phyloP scores from a whole-genome alignment of 2,888 invertebrate genomes.

The Zele albiditarsus region DNA sequence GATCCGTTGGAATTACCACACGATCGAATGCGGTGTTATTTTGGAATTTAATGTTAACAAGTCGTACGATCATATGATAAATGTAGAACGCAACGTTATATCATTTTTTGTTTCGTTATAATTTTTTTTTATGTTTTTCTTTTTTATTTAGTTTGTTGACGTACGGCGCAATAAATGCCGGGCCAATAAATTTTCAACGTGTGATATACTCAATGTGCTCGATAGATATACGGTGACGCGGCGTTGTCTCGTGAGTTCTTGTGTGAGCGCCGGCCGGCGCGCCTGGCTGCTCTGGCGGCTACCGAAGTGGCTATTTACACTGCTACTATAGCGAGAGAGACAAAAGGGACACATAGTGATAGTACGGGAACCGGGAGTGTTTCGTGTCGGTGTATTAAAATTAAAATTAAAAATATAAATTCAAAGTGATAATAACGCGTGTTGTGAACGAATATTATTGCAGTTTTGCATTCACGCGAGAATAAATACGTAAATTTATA shows the following conservation, averaged over 20 bases:
- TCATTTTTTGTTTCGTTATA: slow-evolving; percentile 53
- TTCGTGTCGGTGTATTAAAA: not conserved
- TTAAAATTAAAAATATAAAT: slow-evolving; percentile 6
- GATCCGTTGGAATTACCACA: slow-evolving; percentile 40
- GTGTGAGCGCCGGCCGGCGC: slow-evolving; percentile 23
- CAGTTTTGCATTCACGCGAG: not conserved
- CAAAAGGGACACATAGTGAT: not conserved
- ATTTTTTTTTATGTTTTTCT: slow-evolving; percentile 53
- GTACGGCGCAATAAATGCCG: not conserved
- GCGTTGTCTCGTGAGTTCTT: not conserved
- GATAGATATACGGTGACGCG: slow-evolving; percentile 27
- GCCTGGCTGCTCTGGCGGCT: not conserved
- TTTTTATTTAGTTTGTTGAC: slow-evolving; percentile 10
- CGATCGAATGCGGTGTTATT: slow-evolving; percentile 49
- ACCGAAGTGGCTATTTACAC: slow-evolving; percentile 7
- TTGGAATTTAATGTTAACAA: slow-evolving; percentile 50
- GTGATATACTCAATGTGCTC: slow-evolving; percentile 26
- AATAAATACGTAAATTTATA: slow-evolving; percentile 7
- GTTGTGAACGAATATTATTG: not conserved
- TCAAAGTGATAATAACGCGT: not conserved
- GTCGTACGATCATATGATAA: slow-evolving; percentile 64
- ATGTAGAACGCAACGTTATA: slow-evolving; percentile 62
- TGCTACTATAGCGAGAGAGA: not conserved
- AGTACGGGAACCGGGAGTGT: too few relatives aligned
- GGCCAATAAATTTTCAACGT: slow-evolving; percentile 14